Base-by-base conservation (phyloP, 2,888 invertebrate genomes). In the Drosophila meridionalis region DNA sequence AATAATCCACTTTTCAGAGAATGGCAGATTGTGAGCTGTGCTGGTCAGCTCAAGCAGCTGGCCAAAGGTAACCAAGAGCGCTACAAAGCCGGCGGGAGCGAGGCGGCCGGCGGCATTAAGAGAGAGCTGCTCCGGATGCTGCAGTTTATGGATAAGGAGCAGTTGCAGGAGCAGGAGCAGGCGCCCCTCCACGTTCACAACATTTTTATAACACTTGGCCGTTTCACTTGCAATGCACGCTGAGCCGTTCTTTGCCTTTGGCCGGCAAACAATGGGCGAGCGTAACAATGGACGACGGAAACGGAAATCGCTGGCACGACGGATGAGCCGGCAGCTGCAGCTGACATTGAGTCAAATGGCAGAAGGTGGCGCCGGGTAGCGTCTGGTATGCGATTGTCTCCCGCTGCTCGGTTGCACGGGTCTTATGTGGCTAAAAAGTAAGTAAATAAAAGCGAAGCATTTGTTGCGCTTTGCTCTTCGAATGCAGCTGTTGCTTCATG, bases 401-500 rank as follows among this genome's bases (percentile, higher is more conserved):
- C 3, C 28, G 14, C 48, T 7, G 48, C 14, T 30, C 30, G 48
- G 30, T 48, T 30, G 28, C 50, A 50, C 50, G 32, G 5, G 9
- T 50, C 34, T 34, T 6, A 20, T 5, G 45, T 26, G 7, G 30
- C 3, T 20, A 14, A 66, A 62, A 52, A 55, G 58, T 43, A 73
- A 53, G 34, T 70, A 55, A 40, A 60, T 58, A 68, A 61, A 50
- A 45, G 36, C 30, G 7, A 50, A 60, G 52, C 75, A 77, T 73
- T 88, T 86, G 83, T 86, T 85, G 84, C 83, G 73, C 73, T 80
- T 80, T 78, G 69, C 65, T 73, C 68, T 79, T 53, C 69, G 59
- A 52, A 32, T 58, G 45, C 38, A 42, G 42, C 48, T n/a, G 56
- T 47, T 59, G 56, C 50, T 59, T 65, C 52, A 56, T 67, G 68